phyloP scores from a whole-genome alignment of 2,888 invertebrate species.

The Vesta saturnalis region DNA sequence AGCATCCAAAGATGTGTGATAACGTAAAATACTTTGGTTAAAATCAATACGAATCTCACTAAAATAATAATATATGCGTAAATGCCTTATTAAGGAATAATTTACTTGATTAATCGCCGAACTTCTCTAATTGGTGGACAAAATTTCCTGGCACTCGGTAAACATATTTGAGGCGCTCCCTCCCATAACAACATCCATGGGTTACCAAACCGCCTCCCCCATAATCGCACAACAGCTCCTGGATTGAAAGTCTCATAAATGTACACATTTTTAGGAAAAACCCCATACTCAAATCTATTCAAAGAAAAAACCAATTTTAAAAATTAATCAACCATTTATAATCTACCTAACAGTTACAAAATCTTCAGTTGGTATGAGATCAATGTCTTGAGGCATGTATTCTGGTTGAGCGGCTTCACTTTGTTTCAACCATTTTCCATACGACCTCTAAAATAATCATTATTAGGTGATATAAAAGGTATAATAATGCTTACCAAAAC shows the following conservation, averaged over 20 bases:
- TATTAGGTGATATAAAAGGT: background rate
- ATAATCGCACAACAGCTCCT: slow-evolving; percentile 83
- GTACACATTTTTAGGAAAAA: slow-evolving; percentile 75
- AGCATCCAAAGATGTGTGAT: slow-evolving; percentile 90
- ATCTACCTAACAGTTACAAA: slow-evolving; percentile 65
- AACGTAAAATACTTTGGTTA: slow-evolving; percentile 81
- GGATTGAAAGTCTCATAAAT: slow-evolving; percentile 90
- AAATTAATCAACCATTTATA: background rate
- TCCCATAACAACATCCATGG: slow-evolving; percentile 83
- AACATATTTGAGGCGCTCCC: slow-evolving; percentile 70
- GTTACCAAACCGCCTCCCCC: slow-evolving; percentile 69
- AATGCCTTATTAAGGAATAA: too few relatives aligned
- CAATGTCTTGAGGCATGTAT: slow-evolving; percentile 79
- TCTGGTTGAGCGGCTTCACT: slow-evolving; percentile 76
- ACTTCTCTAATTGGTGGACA: slow-evolving; percentile 74
- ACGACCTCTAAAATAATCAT: slow-evolving; percentile 72
- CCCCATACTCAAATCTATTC: slow-evolving; percentile 70
- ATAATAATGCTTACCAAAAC: slow-evolving; percentile 75
- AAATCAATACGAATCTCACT: slow-evolving; percentile 87
- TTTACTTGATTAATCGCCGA: slow-evolving; percentile 67
- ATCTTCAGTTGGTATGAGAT: slow-evolving; percentile 76
- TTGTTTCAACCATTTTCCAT: slow-evolving; percentile 86
- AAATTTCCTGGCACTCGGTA: slow-evolving; percentile 75
- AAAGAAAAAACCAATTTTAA: background rate
- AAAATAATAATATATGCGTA: too few relatives aligned